Percentiles rank a stretch among this genome's conserved stretches.
Conservation (phyloP, 1,140 invertebrate species). For the Aphelinus atriplicis region DNA sequence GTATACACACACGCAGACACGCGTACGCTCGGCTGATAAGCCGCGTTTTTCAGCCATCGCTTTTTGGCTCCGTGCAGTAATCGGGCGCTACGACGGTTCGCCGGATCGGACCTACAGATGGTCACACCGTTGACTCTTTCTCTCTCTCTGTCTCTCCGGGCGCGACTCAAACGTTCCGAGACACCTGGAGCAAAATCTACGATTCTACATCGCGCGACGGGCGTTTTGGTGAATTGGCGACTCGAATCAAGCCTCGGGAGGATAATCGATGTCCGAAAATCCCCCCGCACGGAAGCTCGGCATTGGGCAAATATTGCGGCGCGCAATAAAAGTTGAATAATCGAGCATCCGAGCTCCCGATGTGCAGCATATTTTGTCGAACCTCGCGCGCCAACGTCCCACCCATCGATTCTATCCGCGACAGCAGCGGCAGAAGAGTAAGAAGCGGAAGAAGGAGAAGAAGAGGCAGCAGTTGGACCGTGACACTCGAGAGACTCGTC, state of each 20-base stretch:
- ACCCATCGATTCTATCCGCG: constrained; percentile 9
- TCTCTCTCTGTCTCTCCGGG: too few relatives aligned
- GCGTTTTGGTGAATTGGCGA: too few relatives aligned
- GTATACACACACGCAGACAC: constrained; percentile 6
- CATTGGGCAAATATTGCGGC: too few relatives aligned
- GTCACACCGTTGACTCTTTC: constrained; percentile 16
- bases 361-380: constrained; percentile 2
- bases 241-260: too few relatives aligned
- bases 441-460: not conserved
- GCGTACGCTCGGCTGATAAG: constrained; percentile 10
- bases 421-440: not conserved
- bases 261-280: too few relatives aligned
- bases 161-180: too few relatives aligned
- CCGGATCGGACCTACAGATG: constrained; percentile 25
- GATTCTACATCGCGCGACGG: too few relatives aligned
- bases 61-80: too few relatives aligned
- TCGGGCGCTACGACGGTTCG: not conserved
- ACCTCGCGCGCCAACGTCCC: not conserved
- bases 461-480: not conserved
- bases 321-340: too few relatives aligned
- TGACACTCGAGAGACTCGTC: not conserved
- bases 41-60: not conserved
- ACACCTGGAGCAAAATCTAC: too few relatives aligned
- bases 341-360: not conserved
- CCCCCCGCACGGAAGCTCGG: too few relatives aligned